These are phyloP conservation scores for Eudyptes chrysolophus DNA, from an alignment of 2,113 vertebrate species.

Conservation along the genomic window DNA sequence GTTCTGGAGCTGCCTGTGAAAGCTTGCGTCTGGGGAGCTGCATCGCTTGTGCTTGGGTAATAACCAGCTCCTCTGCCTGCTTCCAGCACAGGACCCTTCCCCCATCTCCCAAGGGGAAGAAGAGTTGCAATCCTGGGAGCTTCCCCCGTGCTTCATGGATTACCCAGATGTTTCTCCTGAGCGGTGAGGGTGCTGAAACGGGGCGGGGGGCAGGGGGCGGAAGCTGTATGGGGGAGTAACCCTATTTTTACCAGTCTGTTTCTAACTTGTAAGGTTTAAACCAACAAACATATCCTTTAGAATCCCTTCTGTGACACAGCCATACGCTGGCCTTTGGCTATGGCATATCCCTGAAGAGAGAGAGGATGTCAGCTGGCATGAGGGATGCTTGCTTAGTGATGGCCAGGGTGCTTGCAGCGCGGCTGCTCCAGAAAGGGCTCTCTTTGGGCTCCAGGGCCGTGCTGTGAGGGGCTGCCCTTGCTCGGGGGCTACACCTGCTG, in stretches of 20 bases:
- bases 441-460: neutral
- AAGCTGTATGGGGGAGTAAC: neutral
- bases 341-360: neutral
- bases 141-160: neutral
- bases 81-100: neutral
- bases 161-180: neutral
- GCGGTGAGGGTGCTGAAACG: neutral
- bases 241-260: neutral
- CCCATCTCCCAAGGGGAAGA: neutral
- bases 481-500: neutral
- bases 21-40: neutral
- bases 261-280: neutral
- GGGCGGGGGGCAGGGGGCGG: no score
- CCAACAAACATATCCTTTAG: neutral
- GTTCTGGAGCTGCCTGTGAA: neutral
- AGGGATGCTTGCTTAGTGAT: neutral
- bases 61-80: neutral
- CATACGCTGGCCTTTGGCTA: neutral
- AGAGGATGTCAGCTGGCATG: neutral
- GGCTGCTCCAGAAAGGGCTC: neutral
- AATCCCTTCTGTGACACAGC: neutral
- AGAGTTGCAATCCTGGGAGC: neutral
- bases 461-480: neutral
- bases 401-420: neutral
- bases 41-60: neutral